Evolutionary conservation across 1,140 invertebrate species (phyloP), one percentile per base, ranked within the genome.

Genomic region (Oncopodura yosiiana): DNA sequence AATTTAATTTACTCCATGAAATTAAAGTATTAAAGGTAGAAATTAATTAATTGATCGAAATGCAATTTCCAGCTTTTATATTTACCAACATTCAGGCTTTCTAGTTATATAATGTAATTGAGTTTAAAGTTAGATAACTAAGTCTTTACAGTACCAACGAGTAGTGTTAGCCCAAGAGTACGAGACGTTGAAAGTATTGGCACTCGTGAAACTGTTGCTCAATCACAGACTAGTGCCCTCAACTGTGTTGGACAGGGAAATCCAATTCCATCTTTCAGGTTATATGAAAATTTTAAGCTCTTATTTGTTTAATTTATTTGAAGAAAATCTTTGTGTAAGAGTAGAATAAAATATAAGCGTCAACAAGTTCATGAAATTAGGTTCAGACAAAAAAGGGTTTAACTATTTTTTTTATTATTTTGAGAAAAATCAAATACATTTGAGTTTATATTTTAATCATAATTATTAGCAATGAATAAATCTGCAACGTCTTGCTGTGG

Each of bases 341-440:
- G 24, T 56, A 14, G 55, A 41, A n/a, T 49, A n/a, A 36, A 19
- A 71, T 80, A 24, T 80, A 93, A 87, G 78, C 91, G 87, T 87
- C 91, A 87, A 73, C 92, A 93, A 68, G 91, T 91, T 69, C 82
- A 87, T 58, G 87, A 91, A 59, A 86, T 84, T 23, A 84, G 84
- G 0, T 79, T 79, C 3, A 87, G 89, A 67, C 84, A n/a, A n/a
- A n/a, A n/a, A n/a, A n/a, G n/a, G n/a, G n/a, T n/a, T n/a, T n/a
- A n/a, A n/a, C n/a, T n/a, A n/a, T n/a, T n/a, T n/a, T n/a, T n/a
- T n/a, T n/a, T n/a, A n/a, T n/a, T n/a, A n/a, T n/a, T n/a, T n/a
- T n/a, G n/a, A n/a, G n/a, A n/a, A n/a, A n/a, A n/a, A n/a, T n/a
- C n/a, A n/a, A n/a, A n/a, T n/a, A n/a, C n/a, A n/a, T n/a, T n/a